A percentile compares a stretch with the other conserved stretches of the same genome.
phyloP scores from a whole-genome alignment of 2,113 vertebrate genomes.

The Lagopus muta region DNA sequence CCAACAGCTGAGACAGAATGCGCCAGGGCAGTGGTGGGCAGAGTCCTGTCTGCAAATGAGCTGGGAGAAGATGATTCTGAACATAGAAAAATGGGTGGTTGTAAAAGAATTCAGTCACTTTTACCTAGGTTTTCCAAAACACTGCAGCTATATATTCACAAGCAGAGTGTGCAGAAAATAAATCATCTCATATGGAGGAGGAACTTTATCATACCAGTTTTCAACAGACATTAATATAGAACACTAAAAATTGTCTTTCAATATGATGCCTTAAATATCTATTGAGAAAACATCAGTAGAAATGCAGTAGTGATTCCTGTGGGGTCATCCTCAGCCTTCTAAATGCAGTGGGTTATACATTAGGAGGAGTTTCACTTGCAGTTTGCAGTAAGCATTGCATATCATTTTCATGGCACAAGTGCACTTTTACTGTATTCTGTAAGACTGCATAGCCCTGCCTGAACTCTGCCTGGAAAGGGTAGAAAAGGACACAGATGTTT shows the following conservation, averaged over 20 bases:
- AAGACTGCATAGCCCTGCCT: neutral
- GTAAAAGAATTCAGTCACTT: neutral
- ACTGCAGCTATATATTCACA: neutral
- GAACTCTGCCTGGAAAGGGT: rapidly evolving
- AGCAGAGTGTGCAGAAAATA: neutral
- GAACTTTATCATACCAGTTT: neutral
- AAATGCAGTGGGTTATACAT: rapidly evolving
- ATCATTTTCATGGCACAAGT: neutral
- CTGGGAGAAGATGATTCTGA: rapidly evolving
- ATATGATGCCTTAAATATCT: rapidly evolving
- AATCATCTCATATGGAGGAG: neutral
- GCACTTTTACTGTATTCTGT: neutral
- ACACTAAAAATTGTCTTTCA: neutral
- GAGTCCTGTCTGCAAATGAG: rapidly evolving
- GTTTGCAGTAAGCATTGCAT: neutral
- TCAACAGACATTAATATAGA: neutral
- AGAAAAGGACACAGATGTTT: neutral
- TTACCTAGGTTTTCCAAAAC: neutral
- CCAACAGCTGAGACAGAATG: neutral
- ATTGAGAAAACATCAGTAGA: neutral
- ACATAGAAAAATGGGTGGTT: neutral
- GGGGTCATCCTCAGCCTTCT: neutral
- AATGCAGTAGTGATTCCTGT: neutral
- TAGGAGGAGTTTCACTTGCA: neutral
- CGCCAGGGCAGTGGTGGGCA: rapidly evolving